A percentile compares a stretch with the other conserved stretches of the same genome.
Evolutionary conservation across 2,113 vertebrate species (phyloP).

Genomic region (Struthidea cinerea): DNA sequence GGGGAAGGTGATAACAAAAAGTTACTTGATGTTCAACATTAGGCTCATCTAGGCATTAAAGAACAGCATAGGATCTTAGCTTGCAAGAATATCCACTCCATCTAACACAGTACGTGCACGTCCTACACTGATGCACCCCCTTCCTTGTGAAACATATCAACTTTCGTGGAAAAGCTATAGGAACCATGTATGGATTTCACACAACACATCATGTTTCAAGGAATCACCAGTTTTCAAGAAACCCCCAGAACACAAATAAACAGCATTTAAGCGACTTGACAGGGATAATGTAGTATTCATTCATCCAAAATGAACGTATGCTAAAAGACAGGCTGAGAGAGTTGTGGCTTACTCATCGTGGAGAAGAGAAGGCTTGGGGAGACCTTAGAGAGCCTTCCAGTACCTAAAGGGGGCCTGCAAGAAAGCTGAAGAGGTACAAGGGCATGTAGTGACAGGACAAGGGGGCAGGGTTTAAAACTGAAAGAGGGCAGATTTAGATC

Average conservation of each 20-base stretch:
- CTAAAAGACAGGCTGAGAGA: not conserved
- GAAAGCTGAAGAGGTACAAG: not conserved
- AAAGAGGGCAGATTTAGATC: not conserved
- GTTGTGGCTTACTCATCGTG: not conserved
- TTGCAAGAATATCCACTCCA: not conserved
- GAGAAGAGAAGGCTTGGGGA: not conserved
- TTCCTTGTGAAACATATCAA: rapidly evolving
- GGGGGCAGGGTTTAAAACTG: not conserved
- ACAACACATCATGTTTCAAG: not conserved
- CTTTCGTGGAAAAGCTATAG: not conserved
- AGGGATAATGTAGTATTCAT: not conserved
- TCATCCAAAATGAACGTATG: not conserved
- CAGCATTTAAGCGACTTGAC: not conserved
- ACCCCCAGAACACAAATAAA: not conserved
- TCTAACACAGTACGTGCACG: rapidly evolving
- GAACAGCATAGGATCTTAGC: not conserved
- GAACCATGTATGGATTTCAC: not conserved
- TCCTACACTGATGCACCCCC: not conserved
- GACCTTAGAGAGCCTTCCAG: not conserved
- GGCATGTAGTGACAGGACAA: not conserved
- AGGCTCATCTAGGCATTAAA: not conserved
- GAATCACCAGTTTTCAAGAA: not conserved
- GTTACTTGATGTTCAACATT: not conserved
- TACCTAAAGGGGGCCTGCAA: not conserved
- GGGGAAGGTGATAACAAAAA: not conserved